Evolutionary conservation across 1,140 invertebrate species (phyloP).

Genomic region (Cydia fagiglandana): DNA sequence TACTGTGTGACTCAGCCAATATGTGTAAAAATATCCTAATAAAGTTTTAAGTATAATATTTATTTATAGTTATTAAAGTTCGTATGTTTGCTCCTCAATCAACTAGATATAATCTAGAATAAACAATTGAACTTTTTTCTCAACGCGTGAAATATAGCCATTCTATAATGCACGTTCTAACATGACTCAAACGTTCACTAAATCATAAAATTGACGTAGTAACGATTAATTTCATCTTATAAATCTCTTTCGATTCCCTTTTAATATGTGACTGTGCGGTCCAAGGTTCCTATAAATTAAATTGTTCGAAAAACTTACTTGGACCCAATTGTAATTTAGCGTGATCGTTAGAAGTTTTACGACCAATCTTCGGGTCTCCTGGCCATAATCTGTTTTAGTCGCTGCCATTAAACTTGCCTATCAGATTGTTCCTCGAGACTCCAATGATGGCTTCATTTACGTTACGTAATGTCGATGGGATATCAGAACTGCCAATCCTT

Average conservation of each 20-base stretch:
- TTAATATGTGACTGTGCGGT: constrained; percentile 36
- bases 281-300: constrained; percentile 46
- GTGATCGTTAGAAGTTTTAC: constrained; percentile 53
- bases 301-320: constrained; percentile 46
- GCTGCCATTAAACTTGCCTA: constrained; percentile 31
- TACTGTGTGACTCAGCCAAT: no score
- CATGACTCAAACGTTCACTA: no score
- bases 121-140: no score
- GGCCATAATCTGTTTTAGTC: constrained; percentile 48
- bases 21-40: no score
- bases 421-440: constrained; percentile 26
- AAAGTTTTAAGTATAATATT: no score
- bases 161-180: no score
- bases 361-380: constrained; percentile 45
- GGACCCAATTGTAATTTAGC: constrained; percentile 51
- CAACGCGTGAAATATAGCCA: no score
- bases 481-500: background rate
- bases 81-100: no score
- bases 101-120: no score
- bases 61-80: no score
- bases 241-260: constrained; percentile 7
- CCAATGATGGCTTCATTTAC: constrained; percentile 18
- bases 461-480: background rate
- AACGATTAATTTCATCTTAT: background rate
- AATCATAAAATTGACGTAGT: no score